Conservation (phyloP, 1,140 invertebrate species). For the Camponotus floridanus region DNA sequence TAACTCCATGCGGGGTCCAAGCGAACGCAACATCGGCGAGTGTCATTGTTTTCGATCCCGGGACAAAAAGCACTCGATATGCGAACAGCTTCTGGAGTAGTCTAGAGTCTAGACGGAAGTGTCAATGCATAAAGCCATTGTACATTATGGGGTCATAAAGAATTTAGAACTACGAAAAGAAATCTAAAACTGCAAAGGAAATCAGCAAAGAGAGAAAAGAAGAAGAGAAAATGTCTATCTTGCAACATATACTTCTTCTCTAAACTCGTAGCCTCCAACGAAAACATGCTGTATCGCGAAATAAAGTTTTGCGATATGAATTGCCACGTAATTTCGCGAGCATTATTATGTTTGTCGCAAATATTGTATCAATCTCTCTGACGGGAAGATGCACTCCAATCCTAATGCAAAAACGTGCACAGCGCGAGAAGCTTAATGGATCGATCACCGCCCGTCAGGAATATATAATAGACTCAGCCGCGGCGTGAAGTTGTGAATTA, state of each 20-base stretch:
- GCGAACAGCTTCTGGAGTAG: constrained; percentile 17
- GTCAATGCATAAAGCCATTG: constrained; percentile 11
- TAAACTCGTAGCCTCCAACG: background rate
- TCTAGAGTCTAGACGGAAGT: constrained; percentile 34
- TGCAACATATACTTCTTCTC: background rate
- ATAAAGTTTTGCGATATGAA: constrained; percentile 30
- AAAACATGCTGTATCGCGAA: background rate
- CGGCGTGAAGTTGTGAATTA: constrained; percentile 44
- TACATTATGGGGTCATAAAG: background rate
- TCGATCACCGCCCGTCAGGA: constrained; percentile 49
- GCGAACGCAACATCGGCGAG: constrained; percentile 27
- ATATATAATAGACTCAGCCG: constrained; percentile 41
- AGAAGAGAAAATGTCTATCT: too few species aligned
- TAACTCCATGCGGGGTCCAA: constrained; percentile 7
- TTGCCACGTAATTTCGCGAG: background rate
- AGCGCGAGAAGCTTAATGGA: constrained; percentile 44
- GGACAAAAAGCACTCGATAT: constrained; percentile 52
- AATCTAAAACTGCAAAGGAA: too few species aligned
- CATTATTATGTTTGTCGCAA: constrained; percentile 40
- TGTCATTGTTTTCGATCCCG: constrained; percentile 56
- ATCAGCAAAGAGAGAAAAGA: background rate
- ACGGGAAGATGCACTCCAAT: constrained; percentile 16
- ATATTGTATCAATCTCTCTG: constrained; percentile 36
- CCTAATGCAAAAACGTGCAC: background rate
- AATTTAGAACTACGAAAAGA: background rate